Percentiles rank a stretch among this genome's conserved stretches.
phyloP scores from a whole-genome alignment of 2,797 vertebrate genomes.

The Hippocampus kuda region DNA sequence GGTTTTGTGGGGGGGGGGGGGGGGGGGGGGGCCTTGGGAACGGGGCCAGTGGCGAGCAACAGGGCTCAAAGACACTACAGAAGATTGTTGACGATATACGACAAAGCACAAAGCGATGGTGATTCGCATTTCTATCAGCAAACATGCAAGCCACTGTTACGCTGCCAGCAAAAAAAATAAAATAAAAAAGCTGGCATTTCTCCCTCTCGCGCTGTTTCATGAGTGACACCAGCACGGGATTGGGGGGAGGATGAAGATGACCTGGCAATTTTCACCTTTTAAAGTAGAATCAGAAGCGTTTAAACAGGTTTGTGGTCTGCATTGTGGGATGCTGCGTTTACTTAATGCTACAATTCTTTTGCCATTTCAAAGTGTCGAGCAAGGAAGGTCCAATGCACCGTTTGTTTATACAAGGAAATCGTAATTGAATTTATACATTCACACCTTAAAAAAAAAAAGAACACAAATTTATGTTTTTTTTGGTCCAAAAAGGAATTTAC shows the following conservation, averaged over 20 bases:
- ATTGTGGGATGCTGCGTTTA: not conserved
- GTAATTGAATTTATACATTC: too few species aligned
- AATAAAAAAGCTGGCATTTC: not conserved
- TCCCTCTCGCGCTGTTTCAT: not conserved
- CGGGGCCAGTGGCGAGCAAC: conserved; percentile 1
- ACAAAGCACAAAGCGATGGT: conserved; percentile 14
- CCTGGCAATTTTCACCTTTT: not conserved
- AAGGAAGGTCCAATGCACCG: too few species aligned
- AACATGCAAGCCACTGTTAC: conserved; percentile 3
- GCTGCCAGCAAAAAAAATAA: not conserved
- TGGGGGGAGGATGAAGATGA: not conserved
- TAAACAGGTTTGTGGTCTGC: too few species aligned
- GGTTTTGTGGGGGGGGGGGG: not conserved
- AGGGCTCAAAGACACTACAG: conserved; percentile 14
- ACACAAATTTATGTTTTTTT: too few species aligned
- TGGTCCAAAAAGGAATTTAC: too few species aligned
- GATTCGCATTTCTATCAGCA: conserved; percentile 5
- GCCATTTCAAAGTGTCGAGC: too few species aligned
- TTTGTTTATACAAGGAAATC: too few species aligned
- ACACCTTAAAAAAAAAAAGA: too few species aligned
- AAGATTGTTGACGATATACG: conserved; percentile 9
- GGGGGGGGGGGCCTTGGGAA: conserved; percentile 5
- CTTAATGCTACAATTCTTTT: too few species aligned
- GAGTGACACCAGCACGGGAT: not conserved
- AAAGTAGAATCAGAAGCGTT: too few species aligned